Evolutionary conservation across 2,113 vertebrate species (phyloP).

Genomic region (Hydrolagus affinis): DNA sequence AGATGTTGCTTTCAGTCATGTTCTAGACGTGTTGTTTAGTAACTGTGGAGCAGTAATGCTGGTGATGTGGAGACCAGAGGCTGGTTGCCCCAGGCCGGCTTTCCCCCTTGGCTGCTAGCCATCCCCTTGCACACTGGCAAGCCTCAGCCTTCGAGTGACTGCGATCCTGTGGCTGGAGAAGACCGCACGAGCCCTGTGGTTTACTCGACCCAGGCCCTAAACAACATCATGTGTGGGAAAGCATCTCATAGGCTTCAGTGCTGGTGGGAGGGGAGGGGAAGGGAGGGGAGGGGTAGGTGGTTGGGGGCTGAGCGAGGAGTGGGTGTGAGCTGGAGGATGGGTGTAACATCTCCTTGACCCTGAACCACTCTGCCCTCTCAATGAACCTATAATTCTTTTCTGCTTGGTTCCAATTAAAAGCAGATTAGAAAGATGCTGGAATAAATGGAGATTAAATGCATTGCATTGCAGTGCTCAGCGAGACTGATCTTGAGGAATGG

Average conservation of each 20-base stretch:
- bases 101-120: constrained; percentile 3
- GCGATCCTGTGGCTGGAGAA: constrained; percentile 2
- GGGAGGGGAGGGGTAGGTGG: too few relatives aligned
- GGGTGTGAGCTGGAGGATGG: constrained; percentile 6
- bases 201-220: too few relatives aligned
- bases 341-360: neutral
- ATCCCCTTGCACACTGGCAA: neutral
- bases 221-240: too few relatives aligned
- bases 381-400: constrained; percentile 12
- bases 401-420: neutral
- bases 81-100: neutral
- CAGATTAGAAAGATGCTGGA: constrained; percentile 3
- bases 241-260: too few relatives aligned
- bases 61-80: constrained; percentile 10
- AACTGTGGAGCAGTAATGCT: constrained; percentile 15
- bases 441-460: constrained; percentile 2
- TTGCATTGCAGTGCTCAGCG: neutral
- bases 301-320: neutral
- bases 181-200: neutral
- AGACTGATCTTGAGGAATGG: constrained; percentile 1
- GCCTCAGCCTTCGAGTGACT: constrained; percentile 4
- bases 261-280: too few relatives aligned
- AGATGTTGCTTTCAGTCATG: constrained; percentile 23
- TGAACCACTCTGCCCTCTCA: neutral
- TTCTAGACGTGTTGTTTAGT: neutral